These are phyloP conservation scores for Drosophila gaucha DNA, from an alignment of 2,888 invertebrate species.

Conservation along the genomic window DNA sequence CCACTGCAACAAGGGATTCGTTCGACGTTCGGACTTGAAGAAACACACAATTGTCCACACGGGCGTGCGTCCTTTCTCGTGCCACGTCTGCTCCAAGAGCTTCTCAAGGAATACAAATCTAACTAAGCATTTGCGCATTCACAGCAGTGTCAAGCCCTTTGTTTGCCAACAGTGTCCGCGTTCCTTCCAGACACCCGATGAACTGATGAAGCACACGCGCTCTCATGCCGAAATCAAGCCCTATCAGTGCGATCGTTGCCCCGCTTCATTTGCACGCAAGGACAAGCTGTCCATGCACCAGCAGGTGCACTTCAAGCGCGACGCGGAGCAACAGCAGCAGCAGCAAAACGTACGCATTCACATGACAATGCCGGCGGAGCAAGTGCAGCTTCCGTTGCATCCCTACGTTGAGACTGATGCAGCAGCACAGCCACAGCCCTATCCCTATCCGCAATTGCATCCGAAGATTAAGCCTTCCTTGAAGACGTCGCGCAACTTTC, in stretches of 20 bases:
- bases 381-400: conserved; percentile 58
- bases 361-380: conserved; percentile 25
- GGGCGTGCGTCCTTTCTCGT: conserved; percentile 90
- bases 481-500: conserved; percentile 85
- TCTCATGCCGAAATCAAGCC: conserved; percentile 89
- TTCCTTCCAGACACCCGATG: conserved; percentile 89
- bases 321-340: conserved; percentile 63
- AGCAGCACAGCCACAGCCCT: conserved; percentile 7
- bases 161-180: conserved; percentile 90
- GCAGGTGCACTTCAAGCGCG: conserved; percentile 85
- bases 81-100: conserved; percentile 90
- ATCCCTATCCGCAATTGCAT: conserved; percentile 15
- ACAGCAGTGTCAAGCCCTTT: conserved; percentile 89
- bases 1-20: conserved; percentile 89
- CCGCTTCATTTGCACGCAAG: conserved; percentile 88
- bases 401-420: conserved; percentile 62
- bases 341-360: conserved; percentile 47
- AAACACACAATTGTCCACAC: conserved; percentile 92
- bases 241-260: conserved; percentile 88
- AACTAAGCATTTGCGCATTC: conserved; percentile 90
- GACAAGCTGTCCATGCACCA: conserved; percentile 90
- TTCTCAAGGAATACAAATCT: conserved; percentile 92
- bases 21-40: conserved; percentile 89
- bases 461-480: conserved; percentile 20
- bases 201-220: conserved; percentile 88